Base-by-base conservation (phyloP, 2,113 vertebrate genomes). In the Zosterops pallidus region DNA sequence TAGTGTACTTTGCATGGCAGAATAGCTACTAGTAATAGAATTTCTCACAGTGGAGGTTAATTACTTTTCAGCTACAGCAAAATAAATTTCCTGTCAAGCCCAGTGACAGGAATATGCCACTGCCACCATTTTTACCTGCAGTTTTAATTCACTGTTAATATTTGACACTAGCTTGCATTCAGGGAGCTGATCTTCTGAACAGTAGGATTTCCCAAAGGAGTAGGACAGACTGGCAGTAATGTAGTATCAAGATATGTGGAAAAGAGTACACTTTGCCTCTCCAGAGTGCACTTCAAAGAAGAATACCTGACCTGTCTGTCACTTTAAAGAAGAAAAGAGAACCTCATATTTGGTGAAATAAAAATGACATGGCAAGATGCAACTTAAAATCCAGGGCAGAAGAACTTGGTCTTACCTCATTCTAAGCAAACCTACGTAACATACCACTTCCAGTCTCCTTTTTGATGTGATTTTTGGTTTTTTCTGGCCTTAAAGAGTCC, bases 21-120 rank as follows among this genome's bases (percentile, higher is more conserved):
- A 98, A 98, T 98, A 99, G 98, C 96, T 98, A 95, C 98, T 98
- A 98, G 98, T 99, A 99, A 99, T 99, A 99, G 98, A 99, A 99
- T 99, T 99, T 98, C 98, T 98, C 97, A 96, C 98, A 97, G 97
- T 98, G 97, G 98, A 99, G 98, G 99, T 99, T 99, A 99, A 99
- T 99, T 99, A 99, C 98, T 98, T 98, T 98, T 98, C 94, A 98
- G 98, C 96, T 97, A 89, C 83, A 97, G 96, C 97, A 98, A 98
- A 98, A 98, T 98, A 98, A 98, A 98, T 98, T 98, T 96, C 96
- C 97, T 98, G 98, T 98, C 98, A 98, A 98, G 90, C 46, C 95
- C 65, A 94, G 33, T 93, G 98, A 98, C 97, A 98, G 98, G 97
- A 97, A 97, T 97, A 97, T 96, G 97, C 98, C 96, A 89, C 90